These are phyloP conservation scores for Boleophthalmus pectinirostris DNA, from an alignment of 2,113 vertebrate species.

Conservation along the genomic window DNA sequence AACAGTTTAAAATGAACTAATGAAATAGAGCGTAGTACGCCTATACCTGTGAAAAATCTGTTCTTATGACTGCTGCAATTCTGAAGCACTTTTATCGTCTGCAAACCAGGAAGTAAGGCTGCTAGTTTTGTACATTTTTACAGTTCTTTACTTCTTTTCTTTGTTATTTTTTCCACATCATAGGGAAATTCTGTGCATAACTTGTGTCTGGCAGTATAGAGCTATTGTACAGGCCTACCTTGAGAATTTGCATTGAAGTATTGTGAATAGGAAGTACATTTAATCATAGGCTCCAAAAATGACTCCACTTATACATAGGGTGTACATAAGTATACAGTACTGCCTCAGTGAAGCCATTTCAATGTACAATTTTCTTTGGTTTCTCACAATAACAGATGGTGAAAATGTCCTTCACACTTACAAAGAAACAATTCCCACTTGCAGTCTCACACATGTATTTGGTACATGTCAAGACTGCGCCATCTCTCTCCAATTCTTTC, in stretches of 20 bases:
- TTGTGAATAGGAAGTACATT: background rate
- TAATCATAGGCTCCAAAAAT: background rate
- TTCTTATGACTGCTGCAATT: too few species aligned
- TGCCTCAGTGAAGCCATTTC: background rate
- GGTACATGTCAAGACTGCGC: background rate
- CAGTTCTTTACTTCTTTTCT: background rate
- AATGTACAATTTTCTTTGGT: constrained; percentile 12
- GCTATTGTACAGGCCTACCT: background rate
- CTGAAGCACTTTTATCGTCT: too few species aligned
- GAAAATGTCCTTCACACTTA: constrained; percentile 24
- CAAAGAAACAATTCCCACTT: constrained; percentile 28
- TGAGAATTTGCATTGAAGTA: background rate
- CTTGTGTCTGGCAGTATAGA: background rate
- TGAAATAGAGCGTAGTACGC: too few species aligned
- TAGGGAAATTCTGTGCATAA: background rate
- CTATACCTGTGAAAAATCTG: too few species aligned
- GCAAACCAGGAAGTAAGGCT: too few species aligned
- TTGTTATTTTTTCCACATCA: background rate
- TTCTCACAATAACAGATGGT: constrained; percentile 23
- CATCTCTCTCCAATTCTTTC: constrained; percentile 1
- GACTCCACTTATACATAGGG: background rate
- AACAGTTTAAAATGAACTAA: too few species aligned
- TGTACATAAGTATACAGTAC: background rate
- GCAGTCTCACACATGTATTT: constrained; percentile 1
- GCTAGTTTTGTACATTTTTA: background rate